Evolutionary conservation across 2,113 vertebrate species (phyloP), one percentile per base, ranked within the genome.

Genomic region (Egretta garzetta): DNA sequence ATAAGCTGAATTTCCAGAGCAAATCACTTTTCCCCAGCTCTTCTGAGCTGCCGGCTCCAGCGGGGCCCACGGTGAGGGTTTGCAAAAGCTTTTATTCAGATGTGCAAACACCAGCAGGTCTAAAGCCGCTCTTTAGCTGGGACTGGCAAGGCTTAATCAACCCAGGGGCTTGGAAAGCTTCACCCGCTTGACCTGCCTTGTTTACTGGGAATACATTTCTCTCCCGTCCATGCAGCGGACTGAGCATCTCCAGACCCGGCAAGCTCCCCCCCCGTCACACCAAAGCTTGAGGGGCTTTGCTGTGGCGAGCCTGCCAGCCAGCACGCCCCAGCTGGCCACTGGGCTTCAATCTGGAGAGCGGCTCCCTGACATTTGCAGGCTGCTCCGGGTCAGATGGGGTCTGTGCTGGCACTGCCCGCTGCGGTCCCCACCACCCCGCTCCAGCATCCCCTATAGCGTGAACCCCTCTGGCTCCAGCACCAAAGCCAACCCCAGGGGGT

Each of bases 281-380:
- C 41, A 14, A 60, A 63, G 15, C 35, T 8, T 6, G 32, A 62
- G 35, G 66, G 41, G 43, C 23, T 68, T 75, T 24, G 30, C 5
- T 3, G 43, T 2, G 2, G 35, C 0, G 7, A 62, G 39, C n/a
- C 45, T 17, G 1, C 56, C 1, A 1, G 18, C 49, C 56, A 27
- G 55, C 56, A 7, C 3, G 1, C 5, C 63, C 52, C 27, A 1
- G 41, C 20, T 72, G 1, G 5, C 49, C 35, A 63, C 47, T 27
- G 60, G 55, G 5, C 8, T 26, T 49, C 71, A 10, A 1, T 27
- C 37, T 8, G 41, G n/a, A 50, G n/a, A 82, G 16, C 1, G 0
- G 37, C 45, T 45, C 27, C 45, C 35, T 10, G 3, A 8, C 4
- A 4, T 8, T 22, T 37, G 33, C n/a, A 59, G 77, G 35, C 41